Conservation (phyloP, 1,140 invertebrate species). For the Heliconius nattereri region DNA sequence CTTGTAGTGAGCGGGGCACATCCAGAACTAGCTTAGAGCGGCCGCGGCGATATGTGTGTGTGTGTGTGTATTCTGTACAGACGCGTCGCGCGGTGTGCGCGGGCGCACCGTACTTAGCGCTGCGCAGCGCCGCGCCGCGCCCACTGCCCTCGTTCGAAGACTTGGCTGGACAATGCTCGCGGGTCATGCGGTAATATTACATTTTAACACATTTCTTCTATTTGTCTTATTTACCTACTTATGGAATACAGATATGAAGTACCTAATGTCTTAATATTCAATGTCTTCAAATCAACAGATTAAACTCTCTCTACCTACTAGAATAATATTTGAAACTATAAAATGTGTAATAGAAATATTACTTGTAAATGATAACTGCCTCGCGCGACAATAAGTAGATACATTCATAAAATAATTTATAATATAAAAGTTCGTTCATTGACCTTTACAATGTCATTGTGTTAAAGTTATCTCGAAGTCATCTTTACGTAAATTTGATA, state of each 20-base stretch:
- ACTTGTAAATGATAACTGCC: not conserved
- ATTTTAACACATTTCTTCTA: too few species aligned
- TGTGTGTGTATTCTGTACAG: constrained; percentile 47
- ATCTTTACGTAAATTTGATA: not conserved
- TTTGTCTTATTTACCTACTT: too few species aligned
- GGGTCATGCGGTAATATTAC: constrained; percentile 46
- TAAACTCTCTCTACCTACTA: too few species aligned
- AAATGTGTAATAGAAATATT: not conserved
- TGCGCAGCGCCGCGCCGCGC: constrained; percentile 60
- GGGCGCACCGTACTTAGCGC: constrained; percentile 76
- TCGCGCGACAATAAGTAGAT: not conserved
- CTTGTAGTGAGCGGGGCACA: too few species aligned
- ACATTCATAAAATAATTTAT: not conserved
- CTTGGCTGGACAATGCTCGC: constrained; percentile 46
- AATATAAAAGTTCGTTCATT: not conserved
- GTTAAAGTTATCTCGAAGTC: not conserved
- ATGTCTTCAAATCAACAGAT: too few species aligned
- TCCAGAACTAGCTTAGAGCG: too few species aligned
- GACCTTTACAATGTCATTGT: not conserved
- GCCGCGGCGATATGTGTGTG: too few species aligned
- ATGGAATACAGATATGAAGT: too few species aligned
- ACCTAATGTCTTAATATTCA: too few species aligned
- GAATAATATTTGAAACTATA: too few species aligned
- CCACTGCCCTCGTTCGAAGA: constrained; percentile 42
- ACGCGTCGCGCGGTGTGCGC: constrained; percentile 62